Percentiles rank a stretch among this genome's conserved stretches.
Evolutionary conservation across 2,113 vertebrate genomes (phyloP).

Genomic region (Halcyon malimbica): DNA sequence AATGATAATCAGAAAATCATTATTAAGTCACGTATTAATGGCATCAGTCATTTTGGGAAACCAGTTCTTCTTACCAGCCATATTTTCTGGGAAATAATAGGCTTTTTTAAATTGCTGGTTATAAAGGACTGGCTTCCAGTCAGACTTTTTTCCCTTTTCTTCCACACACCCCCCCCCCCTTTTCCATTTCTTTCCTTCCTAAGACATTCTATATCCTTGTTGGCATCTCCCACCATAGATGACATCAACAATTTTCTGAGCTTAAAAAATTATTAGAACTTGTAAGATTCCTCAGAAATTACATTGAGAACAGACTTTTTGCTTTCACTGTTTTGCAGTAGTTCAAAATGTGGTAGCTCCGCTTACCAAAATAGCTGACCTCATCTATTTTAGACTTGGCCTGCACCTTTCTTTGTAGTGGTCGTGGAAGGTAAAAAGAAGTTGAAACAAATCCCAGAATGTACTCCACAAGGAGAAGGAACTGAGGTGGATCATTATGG

Average conservation of each 20-base stretch:
- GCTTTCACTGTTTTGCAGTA: neutral
- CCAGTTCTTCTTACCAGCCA: neutral
- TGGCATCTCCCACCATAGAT: neutral
- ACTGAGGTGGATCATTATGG: neutral
- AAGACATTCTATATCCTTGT: neutral
- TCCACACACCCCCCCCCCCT: too few species aligned
- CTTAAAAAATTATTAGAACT: neutral
- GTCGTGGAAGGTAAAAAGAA: neutral
- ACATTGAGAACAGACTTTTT: neutral
- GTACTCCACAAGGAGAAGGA: neutral
- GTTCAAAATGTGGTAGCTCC: neutral
- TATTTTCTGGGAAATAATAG: neutral
- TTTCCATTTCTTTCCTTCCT: neutral
- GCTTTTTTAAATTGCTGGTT: neutral
- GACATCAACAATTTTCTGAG: neutral
- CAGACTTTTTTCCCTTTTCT: neutral
- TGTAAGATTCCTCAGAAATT: neutral
- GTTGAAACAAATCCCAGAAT: neutral
- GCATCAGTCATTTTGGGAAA: neutral
- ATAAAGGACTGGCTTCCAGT: neutral
- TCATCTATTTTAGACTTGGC: neutral
- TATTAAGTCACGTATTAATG: neutral
- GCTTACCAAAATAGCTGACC: neutral
- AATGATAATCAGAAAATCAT: neutral
- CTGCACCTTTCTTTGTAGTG: neutral